Base-by-base conservation (phyloP, 2,113 vertebrate species). In the Sphyrna mokarran region DNA sequence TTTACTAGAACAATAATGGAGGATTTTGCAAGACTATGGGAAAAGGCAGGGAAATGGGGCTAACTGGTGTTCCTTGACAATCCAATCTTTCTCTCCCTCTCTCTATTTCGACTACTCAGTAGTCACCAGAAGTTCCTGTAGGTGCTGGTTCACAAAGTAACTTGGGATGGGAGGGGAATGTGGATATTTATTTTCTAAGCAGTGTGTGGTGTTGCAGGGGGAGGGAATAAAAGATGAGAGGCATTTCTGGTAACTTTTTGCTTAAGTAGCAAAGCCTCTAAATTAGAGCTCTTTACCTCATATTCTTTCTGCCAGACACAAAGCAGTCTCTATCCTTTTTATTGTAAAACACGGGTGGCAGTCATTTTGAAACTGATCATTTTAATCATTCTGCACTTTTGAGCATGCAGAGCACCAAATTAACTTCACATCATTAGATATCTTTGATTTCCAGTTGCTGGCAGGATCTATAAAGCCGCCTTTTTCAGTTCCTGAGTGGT, bases 401-500 rank as follows among this genome's bases (percentile, higher is more conserved):
- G n/a, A 83, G 78, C 86, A 43, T 87, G 85, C 37, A 43, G 54
- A 87, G 20, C 85, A 26, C 7, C 54, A 90, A 90, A 90, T 90
- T 90, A 90, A 90, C 87, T 90, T 90, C 26, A 58, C 68, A 8
- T 93, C 61, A 33, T 10, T 66, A 20, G 89, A 93, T 93, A 66
- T 93, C 63, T 91, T 66, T 91, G 29, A 91, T 91, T 66, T 91
- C 7, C 18, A 66, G 43, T 63, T 93, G 94, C 13, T 95, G 69
- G 43, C 69, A 69, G 18, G 93, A 95, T 72, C 69, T 14, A 43
- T 95, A 33, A 72, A 43, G 66, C 43, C 23, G 48, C 48, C 72
- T 89, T 23, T 89, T 72, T 72, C 37, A 70, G 93, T 95, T 95
- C 94, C 94, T 95, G 94, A 70, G 18, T 9, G 13, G 94, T 43